Percentiles rank a stretch among this genome's conserved stretches.
Conservation (phyloP, 2,888 invertebrate genomes). For the Polydrusus pterygomalis region DNA sequence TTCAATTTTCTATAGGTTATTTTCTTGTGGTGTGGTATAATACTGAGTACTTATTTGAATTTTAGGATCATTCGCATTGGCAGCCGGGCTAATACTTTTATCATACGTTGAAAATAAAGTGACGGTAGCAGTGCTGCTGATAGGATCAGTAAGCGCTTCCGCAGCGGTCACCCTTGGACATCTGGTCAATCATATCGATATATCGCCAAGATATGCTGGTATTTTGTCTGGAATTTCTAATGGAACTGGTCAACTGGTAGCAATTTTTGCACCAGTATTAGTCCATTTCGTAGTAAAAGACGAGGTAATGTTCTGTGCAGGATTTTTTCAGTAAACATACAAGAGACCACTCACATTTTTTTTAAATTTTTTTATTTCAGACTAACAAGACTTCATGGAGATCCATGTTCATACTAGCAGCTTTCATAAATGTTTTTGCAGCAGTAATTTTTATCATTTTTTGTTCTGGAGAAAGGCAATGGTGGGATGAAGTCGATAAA, state of each 20-base stretch:
- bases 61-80: constrained; percentile 38
- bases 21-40: too few relatives aligned
- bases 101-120: constrained; percentile 46
- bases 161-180: constrained; percentile 29
- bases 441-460: constrained; percentile 82
- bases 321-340: too few relatives aligned
- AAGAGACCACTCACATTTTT: too few relatives aligned
- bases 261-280: constrained; percentile 45
- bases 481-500: constrained; percentile 51
- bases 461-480: constrained; percentile 62
- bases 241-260: constrained; percentile 44
- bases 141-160: constrained; percentile 4
- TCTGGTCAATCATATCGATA: constrained; percentile 42
- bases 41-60: background rate
- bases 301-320: constrained; percentile 15
- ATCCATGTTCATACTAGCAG: constrained; percentile 83
- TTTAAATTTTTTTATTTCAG: constrained; percentile 46
- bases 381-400: constrained; percentile 74
- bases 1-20: too few relatives aligned
- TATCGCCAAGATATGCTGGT: constrained; percentile 46
- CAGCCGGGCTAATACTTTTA: constrained; percentile 45
- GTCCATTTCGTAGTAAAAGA: constrained; percentile 48
- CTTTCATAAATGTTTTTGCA: constrained; percentile 80
- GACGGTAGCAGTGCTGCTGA: constrained; percentile 44
- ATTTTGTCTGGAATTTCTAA: constrained; percentile 45